Evolutionary conservation across 2,888 invertebrate genomes (phyloP).

Genomic region (Athalia cordata): DNA sequence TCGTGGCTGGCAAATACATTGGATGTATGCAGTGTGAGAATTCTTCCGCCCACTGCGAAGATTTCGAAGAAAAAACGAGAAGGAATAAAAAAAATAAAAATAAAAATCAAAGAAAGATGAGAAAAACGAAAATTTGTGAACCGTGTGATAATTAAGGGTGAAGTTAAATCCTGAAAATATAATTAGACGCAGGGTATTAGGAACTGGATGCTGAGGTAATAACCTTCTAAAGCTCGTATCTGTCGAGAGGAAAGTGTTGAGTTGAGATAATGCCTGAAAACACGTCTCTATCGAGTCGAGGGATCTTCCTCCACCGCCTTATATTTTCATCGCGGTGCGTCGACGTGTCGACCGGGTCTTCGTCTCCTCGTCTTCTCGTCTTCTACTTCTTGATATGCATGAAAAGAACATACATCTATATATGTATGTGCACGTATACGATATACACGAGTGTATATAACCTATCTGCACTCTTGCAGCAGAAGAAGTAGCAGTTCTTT

Average conservation of each 20-base stretch:
- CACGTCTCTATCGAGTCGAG: slow-evolving; percentile 71
- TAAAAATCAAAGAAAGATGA: slow-evolving; percentile 15
- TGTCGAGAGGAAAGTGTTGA: slow-evolving; percentile 67
- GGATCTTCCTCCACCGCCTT: slow-evolving; percentile 59
- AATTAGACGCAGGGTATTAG: slow-evolving; percentile 43
- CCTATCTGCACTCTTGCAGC: no score
- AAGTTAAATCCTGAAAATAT: background rate
- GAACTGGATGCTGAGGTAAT: slow-evolving; percentile 60
- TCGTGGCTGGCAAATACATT: no score
- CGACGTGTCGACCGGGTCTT: background rate
- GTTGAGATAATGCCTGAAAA: slow-evolving; percentile 62
- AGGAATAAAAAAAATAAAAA: no score
- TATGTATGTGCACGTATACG: no score
- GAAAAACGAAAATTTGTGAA: slow-evolving; percentile 36
- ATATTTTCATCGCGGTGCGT: slow-evolving; percentile 14
- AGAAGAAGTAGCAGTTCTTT: background rate
- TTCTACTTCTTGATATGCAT: slow-evolving; percentile 31
- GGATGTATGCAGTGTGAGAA: no score
- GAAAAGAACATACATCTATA: no score
- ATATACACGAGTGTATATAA: no score
- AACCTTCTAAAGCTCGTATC: slow-evolving; percentile 69
- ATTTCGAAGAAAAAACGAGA: no score
- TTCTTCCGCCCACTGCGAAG: no score
- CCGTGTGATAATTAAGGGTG: background rate
- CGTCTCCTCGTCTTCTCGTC: slow-evolving; percentile 23